Conservation (phyloP, 2,113 vertebrate species). For the Hyaena hyaena region DNA sequence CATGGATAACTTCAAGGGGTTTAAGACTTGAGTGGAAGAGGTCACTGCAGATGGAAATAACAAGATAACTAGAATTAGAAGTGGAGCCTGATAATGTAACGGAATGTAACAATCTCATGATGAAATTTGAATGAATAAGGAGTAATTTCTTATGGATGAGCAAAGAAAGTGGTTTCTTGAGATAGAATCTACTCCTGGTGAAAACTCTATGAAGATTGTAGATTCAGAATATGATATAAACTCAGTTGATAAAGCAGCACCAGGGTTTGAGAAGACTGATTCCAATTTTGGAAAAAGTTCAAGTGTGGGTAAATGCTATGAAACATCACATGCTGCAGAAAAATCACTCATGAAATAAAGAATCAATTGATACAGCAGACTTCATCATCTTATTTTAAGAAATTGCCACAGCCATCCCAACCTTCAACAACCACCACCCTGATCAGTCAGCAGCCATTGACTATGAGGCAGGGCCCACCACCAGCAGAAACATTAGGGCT, state of each 20-base stretch:
- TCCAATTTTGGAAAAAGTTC: not conserved
- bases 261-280: not conserved
- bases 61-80: not conserved
- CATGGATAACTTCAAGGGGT: not conserved
- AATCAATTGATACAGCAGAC: not conserved
- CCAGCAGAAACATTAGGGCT: not conserved
- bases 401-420: not conserved
- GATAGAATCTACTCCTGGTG: not conserved
- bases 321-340: not conserved
- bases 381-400: not conserved
- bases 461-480: not conserved
- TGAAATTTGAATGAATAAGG: not conserved
- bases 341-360: not conserved
- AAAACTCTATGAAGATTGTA: not conserved
- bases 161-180: not conserved
- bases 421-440: not conserved
- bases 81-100: not conserved
- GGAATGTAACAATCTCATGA: not conserved
- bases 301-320: not conserved
- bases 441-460: not conserved
- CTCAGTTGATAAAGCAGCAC: not conserved
- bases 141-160: not conserved
- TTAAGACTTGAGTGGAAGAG: not conserved
- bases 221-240: not conserved
- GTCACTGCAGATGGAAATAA: not conserved